Evolutionary conservation across 2,113 vertebrate genomes (phyloP).

Genomic region (Rhipidura dahli): DNA sequence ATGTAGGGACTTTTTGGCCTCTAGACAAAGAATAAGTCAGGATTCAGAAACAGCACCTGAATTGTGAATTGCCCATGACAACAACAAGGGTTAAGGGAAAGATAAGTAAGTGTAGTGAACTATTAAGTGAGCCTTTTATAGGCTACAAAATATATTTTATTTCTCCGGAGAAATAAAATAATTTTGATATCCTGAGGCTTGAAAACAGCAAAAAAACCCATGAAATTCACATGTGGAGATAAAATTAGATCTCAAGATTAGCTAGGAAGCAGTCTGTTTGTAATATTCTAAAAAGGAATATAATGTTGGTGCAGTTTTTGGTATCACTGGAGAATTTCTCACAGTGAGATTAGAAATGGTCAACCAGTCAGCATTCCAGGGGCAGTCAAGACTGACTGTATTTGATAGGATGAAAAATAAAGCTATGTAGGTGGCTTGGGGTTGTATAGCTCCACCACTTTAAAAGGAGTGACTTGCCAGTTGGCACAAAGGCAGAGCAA

Average conservation of each 20-base stretch:
- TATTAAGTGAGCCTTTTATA: neutral
- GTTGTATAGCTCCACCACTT: neutral
- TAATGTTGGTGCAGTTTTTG: neutral
- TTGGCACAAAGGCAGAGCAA: neutral
- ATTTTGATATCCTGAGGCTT: neutral
- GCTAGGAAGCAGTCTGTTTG: neutral
- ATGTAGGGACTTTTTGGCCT: neutral
- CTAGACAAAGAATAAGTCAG: neutral
- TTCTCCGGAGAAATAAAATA: neutral
- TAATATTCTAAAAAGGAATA: neutral
- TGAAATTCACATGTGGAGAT: neutral
- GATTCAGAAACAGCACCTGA: constrained; percentile 1
- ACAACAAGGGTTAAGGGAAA: neutral
- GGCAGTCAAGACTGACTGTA: neutral
- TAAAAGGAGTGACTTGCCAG: neutral
- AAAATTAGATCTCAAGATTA: neutral
- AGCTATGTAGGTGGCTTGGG: neutral
- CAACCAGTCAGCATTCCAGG: neutral
- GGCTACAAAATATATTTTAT: neutral
- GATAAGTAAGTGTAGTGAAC: neutral
- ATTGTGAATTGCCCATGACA: neutral
- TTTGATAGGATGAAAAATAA: neutral
- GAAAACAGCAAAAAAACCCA: neutral
- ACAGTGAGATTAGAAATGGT: neutral
- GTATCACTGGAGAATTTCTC: neutral